Evolutionary conservation across 1,140 invertebrate genomes (phyloP).

Genomic region (Drosophila orena): DNA sequence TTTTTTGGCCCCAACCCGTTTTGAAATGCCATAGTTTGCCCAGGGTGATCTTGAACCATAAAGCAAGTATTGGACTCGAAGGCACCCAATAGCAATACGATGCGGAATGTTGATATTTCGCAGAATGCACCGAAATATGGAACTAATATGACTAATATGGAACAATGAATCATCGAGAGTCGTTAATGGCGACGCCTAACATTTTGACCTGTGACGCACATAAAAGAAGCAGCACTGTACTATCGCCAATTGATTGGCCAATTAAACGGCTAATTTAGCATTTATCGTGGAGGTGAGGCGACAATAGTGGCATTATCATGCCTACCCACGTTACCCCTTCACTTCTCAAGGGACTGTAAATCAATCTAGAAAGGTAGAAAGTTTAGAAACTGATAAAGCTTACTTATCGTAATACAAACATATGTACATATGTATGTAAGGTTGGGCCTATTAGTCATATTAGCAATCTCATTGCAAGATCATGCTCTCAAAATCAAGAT

Average conservation of each 20-base stretch:
- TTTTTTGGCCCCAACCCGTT: slow-evolving; percentile 1
- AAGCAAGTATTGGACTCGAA: background rate
- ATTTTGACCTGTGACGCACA: slow-evolving; percentile 26
- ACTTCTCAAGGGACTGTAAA: background rate
- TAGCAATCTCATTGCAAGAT: background rate
- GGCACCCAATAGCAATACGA: background rate
- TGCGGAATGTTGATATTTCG: slow-evolving; percentile 13
- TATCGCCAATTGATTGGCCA: slow-evolving; percentile 25
- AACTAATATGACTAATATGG: background rate
- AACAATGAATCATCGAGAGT: slow-evolving; percentile 20
- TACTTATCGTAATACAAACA: background rate
- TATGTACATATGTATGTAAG: background rate
- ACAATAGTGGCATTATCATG: slow-evolving; percentile 13
- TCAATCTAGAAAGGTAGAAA: background rate
- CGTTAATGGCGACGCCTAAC: slow-evolving; percentile 17
- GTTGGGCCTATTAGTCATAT: background rate
- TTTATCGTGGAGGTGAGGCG: slow-evolving; percentile 4
- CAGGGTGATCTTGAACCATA: background rate
- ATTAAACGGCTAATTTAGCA: background rate
- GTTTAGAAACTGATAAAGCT: no score
- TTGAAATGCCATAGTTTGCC: no score
- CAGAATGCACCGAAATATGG: slow-evolving; percentile 19
- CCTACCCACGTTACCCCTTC: background rate
- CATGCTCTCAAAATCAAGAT: background rate
- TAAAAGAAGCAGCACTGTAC: slow-evolving; percentile 8